A percentile compares a stretch with the other conserved stretches of the same genome.
These are phyloP conservation scores for Leptobrachium leishanense DNA, from an alignment of 2,113 vertebrate genomes.

Conservation along the genomic window DNA sequence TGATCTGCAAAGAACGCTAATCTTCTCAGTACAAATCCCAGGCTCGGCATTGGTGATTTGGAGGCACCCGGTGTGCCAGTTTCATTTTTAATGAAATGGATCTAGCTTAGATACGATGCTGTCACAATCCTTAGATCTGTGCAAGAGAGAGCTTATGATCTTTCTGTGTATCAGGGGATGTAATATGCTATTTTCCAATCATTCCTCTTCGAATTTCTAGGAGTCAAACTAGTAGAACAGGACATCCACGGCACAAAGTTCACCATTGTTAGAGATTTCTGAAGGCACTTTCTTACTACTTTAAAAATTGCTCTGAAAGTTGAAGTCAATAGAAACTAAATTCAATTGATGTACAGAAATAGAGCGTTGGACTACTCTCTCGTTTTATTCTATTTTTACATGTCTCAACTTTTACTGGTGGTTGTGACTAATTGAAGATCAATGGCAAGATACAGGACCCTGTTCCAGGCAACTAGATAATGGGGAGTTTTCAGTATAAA, in stretches of 20 bases:
- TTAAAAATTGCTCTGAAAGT: not conserved
- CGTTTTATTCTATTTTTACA: no score
- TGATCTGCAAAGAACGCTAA: not conserved
- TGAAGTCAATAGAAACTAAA: constrained; percentile 1
- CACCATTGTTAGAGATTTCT: constrained; percentile 4
- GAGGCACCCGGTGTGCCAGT: constrained; percentile 32
- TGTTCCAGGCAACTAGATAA: no score
- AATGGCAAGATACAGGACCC: no score
- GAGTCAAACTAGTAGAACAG: constrained; percentile 10
- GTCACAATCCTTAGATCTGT: constrained; percentile 42
- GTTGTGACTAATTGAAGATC: no score
- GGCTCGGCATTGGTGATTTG: constrained; percentile 11
- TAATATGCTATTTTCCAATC: constrained; percentile 12
- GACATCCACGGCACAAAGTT: constrained; percentile 4
- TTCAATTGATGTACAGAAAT: not conserved
- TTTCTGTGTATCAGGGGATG: constrained; percentile 27
- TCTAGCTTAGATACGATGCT: constrained; percentile 35
- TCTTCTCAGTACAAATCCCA: constrained; percentile 24
- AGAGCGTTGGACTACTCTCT: no score
- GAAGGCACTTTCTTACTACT: not conserved
- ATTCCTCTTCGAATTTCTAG: no score
- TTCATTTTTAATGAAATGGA: constrained; percentile 44
- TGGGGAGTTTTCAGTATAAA: no score
- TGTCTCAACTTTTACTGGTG: no score
- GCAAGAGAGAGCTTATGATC: constrained; percentile 37